A percentile compares a stretch with the other conserved stretches of the same genome.
phyloP scores from a whole-genome alignment of 2,113 vertebrate genomes.

The Dunckerocampus dactyliophorus region DNA sequence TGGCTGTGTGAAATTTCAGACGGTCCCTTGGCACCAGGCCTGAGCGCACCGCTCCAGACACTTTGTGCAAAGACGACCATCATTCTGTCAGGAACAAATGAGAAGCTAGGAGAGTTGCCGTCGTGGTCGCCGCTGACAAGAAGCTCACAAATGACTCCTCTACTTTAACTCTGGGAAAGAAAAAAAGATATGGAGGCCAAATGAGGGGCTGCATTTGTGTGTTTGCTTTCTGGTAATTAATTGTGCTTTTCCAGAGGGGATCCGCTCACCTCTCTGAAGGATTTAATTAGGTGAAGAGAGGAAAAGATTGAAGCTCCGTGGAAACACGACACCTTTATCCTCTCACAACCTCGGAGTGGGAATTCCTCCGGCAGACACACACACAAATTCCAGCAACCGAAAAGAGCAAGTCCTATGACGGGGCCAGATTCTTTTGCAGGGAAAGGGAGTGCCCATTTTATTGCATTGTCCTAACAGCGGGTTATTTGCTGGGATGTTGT shows the following conservation, averaged over 20 bases:
- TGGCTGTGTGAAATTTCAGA: conserved; percentile 37
- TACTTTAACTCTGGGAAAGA: no score
- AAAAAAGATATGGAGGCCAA: neutral
- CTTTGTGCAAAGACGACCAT: conserved; percentile 55
- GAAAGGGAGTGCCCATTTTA: neutral
- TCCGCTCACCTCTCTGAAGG: conserved; percentile 20
- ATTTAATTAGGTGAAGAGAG: conserved; percentile 41
- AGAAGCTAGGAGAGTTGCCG: conserved; percentile 4
- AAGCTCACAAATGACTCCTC: no score
- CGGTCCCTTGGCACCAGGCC: conserved; percentile 39
- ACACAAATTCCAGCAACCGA: conserved; percentile 45
- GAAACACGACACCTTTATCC: conserved; percentile 50
- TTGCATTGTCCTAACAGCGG: neutral
- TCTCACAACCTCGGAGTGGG: conserved; percentile 49
- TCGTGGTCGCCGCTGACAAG: no score
- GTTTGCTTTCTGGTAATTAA: conserved; percentile 39
- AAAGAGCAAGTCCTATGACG: conserved; percentile 38
- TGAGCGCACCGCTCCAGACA: conserved; percentile 38
- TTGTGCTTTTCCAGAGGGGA: conserved; percentile 37
- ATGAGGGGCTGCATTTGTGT: conserved; percentile 8
- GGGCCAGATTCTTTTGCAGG: conserved; percentile 30
- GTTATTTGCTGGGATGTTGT: conserved; percentile 14
- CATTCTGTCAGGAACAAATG: conserved; percentile 69
- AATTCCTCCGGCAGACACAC: conserved; percentile 45
- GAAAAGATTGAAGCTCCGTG: conserved; percentile 18